Evolutionary conservation across 2,888 invertebrate species (phyloP), one percentile per base, ranked within the genome.

Genomic region (Pediacus dermestoides): DNA sequence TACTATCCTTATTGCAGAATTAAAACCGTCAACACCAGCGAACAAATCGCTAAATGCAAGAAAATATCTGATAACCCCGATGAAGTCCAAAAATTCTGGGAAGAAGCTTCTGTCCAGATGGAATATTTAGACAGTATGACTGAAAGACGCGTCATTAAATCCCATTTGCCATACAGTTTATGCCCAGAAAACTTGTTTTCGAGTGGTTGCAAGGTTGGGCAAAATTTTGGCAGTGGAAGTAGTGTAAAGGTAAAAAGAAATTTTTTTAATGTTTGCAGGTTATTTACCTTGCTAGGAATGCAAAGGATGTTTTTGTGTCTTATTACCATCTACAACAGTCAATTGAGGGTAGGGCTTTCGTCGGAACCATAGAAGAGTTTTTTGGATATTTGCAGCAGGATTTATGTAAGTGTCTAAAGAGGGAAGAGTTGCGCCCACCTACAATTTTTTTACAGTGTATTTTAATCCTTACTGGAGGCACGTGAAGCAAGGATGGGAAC

Each of bases 221-320:
- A 13, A 7, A 3, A 28, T 28, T 28, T 28, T n/a, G n/a, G 9
- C 4, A n/a, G 25, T n/a, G n/a, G n/a, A n/a, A n/a, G n/a, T n/a
- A n/a, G n/a, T n/a, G n/a, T n/a, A n/a, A n/a, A n/a, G n/a, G n/a
- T n/a, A n/a, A n/a, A n/a, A n/a, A n/a, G n/a, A n/a, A n/a, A n/a
- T n/a, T n/a, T n/a, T n/a, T n/a, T 22, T 13, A 25, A 4, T 14
- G 12, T 23, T 14, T 68, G 7, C 66, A 82, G 75, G 69, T 88
- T 21, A 76, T 90, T 26, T 90, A 90, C 59, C 81, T 89, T 1
- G 83, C 85, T 0, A 73, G 91, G 33, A 86, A 90, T 68, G 88
- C 89, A 0, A 83, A 86, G 61, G 90, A 90, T 63, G 84, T 87
- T 0, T 80, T 78, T 0, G 83, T 88, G 0, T 88, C 88, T 0